Percentiles rank a stretch among this genome's conserved stretches.
These are phyloP conservation scores for Scrobipalpa costella DNA, from an alignment of 2,888 invertebrate genomes.

Conservation along the genomic window DNA sequence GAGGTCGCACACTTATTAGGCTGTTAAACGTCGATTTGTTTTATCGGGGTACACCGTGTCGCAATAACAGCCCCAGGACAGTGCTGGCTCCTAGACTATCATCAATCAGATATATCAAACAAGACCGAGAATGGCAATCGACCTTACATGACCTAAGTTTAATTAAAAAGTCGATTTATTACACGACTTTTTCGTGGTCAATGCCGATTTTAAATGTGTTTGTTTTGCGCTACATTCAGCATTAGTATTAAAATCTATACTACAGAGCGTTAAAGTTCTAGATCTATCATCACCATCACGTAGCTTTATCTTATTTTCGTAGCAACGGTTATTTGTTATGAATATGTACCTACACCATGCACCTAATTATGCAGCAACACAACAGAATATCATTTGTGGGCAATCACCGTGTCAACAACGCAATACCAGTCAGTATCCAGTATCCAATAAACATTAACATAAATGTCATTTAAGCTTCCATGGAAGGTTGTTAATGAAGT, in stretches of 20 bases:
- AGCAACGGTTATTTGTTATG: too few species aligned
- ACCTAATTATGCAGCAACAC: too few species aligned
- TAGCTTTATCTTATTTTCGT: too few species aligned
- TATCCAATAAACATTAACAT: not conserved
- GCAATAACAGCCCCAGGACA: constrained; percentile 56
- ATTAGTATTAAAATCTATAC: too few species aligned
- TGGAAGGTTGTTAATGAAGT: constrained; percentile 2
- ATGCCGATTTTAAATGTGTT: not conserved
- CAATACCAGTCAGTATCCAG: not conserved
- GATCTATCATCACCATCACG: too few species aligned
- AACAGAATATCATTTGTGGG: too few species aligned
- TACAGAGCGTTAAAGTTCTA: too few species aligned
- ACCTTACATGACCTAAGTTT: constrained; percentile 19
- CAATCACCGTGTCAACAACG: too few species aligned
- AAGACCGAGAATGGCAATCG: constrained; percentile 32
- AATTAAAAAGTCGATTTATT: not conserved
- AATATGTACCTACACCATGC: too few species aligned
- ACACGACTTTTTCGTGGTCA: not conserved
- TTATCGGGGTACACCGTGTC: constrained; percentile 45
- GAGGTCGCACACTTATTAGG: constrained; percentile 56
- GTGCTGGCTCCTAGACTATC: constrained; percentile 38
- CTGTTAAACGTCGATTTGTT: constrained; percentile 51
- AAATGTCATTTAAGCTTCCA: not conserved
- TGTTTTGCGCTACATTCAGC: too few species aligned
- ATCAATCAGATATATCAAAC: constrained; percentile 49